Evolutionary conservation across 2,888 invertebrate genomes (phyloP), one percentile per base, ranked within the genome.

Genomic region (Sycophila texana): DNA sequence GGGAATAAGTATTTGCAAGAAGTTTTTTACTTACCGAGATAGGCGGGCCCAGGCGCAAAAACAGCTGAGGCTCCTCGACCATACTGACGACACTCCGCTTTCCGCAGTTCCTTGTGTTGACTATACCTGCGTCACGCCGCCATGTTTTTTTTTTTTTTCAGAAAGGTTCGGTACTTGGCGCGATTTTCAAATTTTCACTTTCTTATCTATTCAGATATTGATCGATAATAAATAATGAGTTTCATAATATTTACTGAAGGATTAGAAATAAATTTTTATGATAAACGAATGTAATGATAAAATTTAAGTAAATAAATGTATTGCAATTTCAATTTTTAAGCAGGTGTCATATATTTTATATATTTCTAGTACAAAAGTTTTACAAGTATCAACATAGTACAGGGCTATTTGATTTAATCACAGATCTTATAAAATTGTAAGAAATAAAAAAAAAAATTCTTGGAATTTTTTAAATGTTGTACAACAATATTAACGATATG

Each of bases 61-160:
- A 88, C 89, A 89, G 87, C 89, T 89, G 88, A 87, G 85, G 83
- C 84, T 78, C 80, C 83, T 82, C 85, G 83, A 86, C 88, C 87
- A 89, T 88, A 88, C 87, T 89, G 22, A 63, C 26, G 22, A 63
- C 26, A 60, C 60, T 84, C 83, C 84, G 71, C 49, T 76, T 85
- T 85, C 84, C 86, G 80, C 60, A 76, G 84, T 85, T 87, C 84
- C 84, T 30, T 51, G 5, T 16, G 49, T 39, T 13, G 30, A 2
- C 13, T 22, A 47, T 20, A 39, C 16, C 72, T 47, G 60, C 47
- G 18, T 49, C n/a, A 4, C 20, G 4, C 16, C 55, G n/a, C 18
- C 26, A 20, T 4, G 39, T 39, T 39, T 39, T 39, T 39, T 39
- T 39, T 39, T 7, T 26, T 26, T 26, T 3, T 26, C 26, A 26